These are phyloP conservation scores for Palloptera scutellata DNA, from an alignment of 2,888 invertebrate species.

Conservation along the genomic window DNA sequence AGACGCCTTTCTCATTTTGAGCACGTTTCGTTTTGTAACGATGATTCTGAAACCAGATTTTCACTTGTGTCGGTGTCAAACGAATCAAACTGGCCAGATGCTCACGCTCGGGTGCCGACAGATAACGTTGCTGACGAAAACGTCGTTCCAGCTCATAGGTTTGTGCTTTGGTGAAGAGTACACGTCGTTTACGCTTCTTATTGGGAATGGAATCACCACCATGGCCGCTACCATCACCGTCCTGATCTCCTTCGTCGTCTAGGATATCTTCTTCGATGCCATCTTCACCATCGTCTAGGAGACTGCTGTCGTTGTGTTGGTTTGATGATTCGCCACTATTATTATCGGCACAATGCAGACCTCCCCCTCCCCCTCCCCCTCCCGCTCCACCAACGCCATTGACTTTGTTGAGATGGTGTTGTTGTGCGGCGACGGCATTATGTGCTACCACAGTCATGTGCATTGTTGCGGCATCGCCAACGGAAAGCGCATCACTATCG, in stretches of 20 bases:
- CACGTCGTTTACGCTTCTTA: conserved; percentile 94
- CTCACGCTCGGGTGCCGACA: conserved; percentile 97
- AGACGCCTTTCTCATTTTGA: conserved; percentile 88
- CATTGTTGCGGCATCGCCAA: conserved; percentile 51
- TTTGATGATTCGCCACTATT: conserved; percentile 47
- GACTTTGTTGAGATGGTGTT: conserved; percentile 28
- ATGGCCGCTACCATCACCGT: conserved; percentile 55
- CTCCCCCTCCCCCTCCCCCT: conserved; percentile 36
- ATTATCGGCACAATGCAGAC: conserved; percentile 36
- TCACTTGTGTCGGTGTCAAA: conserved; percentile 96
- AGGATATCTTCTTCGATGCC: conserved; percentile 66
- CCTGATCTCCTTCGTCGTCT: conserved; percentile 65
- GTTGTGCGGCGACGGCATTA: conserved; percentile 42
- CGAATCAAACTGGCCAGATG: conserved; percentile 94
- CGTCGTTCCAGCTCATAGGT: conserved; percentile 95
- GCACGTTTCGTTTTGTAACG: conserved; percentile 99
- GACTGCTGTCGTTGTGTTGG: conserved; percentile 55
- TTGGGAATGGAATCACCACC: conserved; percentile 67
- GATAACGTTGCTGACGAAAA: conserved; percentile 94
- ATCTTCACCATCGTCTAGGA: conserved; percentile 49
- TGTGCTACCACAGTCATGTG: conserved; percentile 34
- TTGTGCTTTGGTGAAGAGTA: conserved; percentile 96
- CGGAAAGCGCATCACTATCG: conserved; percentile 59
- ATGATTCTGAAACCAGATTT: conserved; percentile 99
- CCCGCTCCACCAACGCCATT: conserved; percentile 34